Conservation (phyloP, 2,113 vertebrate genomes). For the Esox niger region DNA sequence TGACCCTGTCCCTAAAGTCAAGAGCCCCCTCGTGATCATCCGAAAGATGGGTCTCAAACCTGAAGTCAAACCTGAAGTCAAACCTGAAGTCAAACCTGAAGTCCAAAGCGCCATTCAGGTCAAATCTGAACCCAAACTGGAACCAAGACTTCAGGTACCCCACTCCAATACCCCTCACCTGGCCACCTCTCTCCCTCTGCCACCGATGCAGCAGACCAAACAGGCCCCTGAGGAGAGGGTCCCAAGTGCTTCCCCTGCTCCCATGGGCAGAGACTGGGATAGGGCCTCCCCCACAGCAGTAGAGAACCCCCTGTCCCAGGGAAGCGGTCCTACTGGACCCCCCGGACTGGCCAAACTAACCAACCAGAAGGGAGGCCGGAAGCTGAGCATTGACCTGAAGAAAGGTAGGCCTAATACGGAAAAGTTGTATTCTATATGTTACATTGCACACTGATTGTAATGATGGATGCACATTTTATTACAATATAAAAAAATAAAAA, state of each 20-base stretch:
- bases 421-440: no score
- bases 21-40: constrained; percentile 59
- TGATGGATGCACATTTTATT: no score
- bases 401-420: constrained; percentile 78
- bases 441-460: no score
- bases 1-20: constrained; percentile 63
- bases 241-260: constrained; percentile 24
- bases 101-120: constrained; percentile 38
- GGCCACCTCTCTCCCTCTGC: background rate
- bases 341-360: constrained; percentile 70
- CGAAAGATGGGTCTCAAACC: background rate
- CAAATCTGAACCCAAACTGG: background rate
- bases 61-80: constrained; percentile 21
- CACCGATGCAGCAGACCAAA: constrained; percentile 16
- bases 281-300: constrained; percentile 55
- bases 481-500: no score
- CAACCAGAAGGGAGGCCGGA: constrained; percentile 81
- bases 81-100: constrained; percentile 31
- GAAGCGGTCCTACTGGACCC: constrained; percentile 51
- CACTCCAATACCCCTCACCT: constrained; percentile 28
- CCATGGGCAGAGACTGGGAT: background rate
- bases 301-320: constrained; percentile 57
- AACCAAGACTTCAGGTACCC: background rate
- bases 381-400: constrained; percentile 86
- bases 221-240: constrained; percentile 9